phyloP scores from a whole-genome alignment of 2,113 vertebrate genomes.

The Tonatia bakeri region DNA sequence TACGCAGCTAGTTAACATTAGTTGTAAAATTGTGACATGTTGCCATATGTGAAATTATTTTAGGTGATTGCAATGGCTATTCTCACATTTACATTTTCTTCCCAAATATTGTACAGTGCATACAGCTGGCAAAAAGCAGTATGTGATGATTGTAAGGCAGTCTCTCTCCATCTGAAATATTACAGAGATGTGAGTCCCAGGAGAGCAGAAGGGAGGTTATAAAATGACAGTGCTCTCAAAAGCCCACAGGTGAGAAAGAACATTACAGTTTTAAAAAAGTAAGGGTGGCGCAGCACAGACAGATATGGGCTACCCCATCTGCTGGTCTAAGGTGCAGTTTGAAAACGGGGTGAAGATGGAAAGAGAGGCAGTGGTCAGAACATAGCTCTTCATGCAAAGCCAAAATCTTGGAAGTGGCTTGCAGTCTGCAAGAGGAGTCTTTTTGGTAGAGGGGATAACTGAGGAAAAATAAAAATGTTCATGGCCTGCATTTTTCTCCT shows the following conservation, averaged over 20 bases:
- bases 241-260: background rate
- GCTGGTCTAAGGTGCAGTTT: background rate
- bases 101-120: background rate
- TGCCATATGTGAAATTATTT: background rate
- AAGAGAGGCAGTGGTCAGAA: background rate
- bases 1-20: background rate
- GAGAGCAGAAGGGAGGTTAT: background rate
- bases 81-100: background rate
- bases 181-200: background rate
- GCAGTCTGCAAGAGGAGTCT: background rate
- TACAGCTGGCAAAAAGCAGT: background rate
- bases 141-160: background rate
- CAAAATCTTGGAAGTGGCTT: background rate
- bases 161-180: background rate
- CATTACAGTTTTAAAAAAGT: background rate
- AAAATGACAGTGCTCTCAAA: background rate
- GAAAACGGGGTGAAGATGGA: background rate
- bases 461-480: conserved; percentile 21
- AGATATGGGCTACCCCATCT: background rate
- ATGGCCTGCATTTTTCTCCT: conserved; percentile 16
- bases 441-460: background rate
- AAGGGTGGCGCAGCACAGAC: background rate
- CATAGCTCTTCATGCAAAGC: background rate
- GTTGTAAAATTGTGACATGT: background rate
- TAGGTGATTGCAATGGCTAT: background rate